phyloP scores from a whole-genome alignment of 2,888 invertebrate species.

The Drosophila pseudotalamancana region DNA sequence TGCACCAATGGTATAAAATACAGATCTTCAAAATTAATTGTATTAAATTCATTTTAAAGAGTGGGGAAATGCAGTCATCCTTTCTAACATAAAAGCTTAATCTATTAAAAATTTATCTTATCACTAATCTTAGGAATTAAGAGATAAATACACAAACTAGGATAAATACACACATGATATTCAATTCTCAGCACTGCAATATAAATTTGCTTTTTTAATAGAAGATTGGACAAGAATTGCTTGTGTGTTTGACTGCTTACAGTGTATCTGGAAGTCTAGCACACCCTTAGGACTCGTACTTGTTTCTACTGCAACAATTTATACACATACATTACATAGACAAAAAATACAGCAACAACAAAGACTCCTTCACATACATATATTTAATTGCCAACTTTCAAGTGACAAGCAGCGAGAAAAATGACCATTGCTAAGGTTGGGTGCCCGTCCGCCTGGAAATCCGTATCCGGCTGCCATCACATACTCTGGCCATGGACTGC shows the following conservation, averaged over 20 bases:
- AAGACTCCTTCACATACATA: conserved; percentile 24
- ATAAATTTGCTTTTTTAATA: too few species aligned
- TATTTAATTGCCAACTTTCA: conserved; percentile 80
- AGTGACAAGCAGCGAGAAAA: conserved; percentile 74
- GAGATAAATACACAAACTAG: too few species aligned
- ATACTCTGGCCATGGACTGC: conserved; percentile 41
- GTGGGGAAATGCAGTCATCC: too few species aligned
- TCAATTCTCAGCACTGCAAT: too few species aligned
- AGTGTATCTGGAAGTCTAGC: neutral
- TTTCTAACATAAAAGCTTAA: too few species aligned
- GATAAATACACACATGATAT: too few species aligned
- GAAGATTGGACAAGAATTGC: too few species aligned
- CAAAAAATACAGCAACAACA: conserved; percentile 25
- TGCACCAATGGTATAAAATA: too few species aligned
- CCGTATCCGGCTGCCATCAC: conserved; percentile 46
- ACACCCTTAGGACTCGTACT: neutral
- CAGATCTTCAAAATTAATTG: too few species aligned
- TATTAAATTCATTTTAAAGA: too few species aligned
- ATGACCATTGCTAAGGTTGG: conserved; percentile 61
- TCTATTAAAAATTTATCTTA: too few species aligned
- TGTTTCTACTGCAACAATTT: conserved; percentile 54
- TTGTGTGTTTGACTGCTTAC: neutral
- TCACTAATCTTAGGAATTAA: too few species aligned
- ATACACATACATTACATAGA: conserved; percentile 46
- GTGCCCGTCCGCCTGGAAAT: conserved; percentile 15